Evolutionary conservation across 2,797 vertebrate genomes (phyloP).

Genomic region (Clarias fuscus): DNA sequence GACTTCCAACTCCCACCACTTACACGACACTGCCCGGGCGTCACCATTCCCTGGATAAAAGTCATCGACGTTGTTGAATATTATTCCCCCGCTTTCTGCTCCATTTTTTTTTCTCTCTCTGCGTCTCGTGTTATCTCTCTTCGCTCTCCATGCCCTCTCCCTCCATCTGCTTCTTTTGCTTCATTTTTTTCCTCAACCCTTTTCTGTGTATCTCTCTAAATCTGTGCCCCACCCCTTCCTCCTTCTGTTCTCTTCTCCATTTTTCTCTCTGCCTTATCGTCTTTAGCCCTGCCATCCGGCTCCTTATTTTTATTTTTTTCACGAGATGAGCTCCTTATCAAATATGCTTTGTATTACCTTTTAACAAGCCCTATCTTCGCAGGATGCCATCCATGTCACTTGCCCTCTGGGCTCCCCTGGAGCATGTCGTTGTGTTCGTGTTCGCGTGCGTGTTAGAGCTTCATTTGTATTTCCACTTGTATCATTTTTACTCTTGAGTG

Average conservation of each 20-base stretch:
- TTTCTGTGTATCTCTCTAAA: slow-evolving; percentile 27
- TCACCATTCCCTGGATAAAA: slow-evolving; percentile 10
- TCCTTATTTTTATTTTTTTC: slow-evolving; percentile 45
- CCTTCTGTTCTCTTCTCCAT: slow-evolving; percentile 39
- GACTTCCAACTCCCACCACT: slow-evolving; percentile 13
- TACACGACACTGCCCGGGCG: slow-evolving; percentile 6
- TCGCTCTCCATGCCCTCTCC: slow-evolving; percentile 22
- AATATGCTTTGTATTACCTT: slow-evolving; percentile 62
- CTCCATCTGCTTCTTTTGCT: slow-evolving; percentile 17
- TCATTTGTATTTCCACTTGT: slow-evolving; percentile 32
- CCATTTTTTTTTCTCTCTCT: slow-evolving; percentile 2
- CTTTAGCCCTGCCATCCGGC: slow-evolving; percentile 35
- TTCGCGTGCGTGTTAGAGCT: slow-evolving; percentile 23
- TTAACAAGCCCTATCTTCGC: slow-evolving; percentile 66
- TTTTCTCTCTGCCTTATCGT: slow-evolving; percentile 30
- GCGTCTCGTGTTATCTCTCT: slow-evolving; percentile 26
- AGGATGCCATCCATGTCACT: slow-evolving; percentile 67
- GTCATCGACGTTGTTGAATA: not conserved
- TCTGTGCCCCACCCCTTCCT: slow-evolving; percentile 35
- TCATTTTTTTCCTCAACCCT: slow-evolving; percentile 23
- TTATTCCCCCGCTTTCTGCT: slow-evolving; percentile 9
- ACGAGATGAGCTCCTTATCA: slow-evolving; percentile 64
- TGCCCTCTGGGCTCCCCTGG: slow-evolving; percentile 59
- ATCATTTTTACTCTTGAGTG: slow-evolving; percentile 24
- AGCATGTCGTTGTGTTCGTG: slow-evolving; percentile 60